A percentile compares a stretch with the other conserved stretches of the same genome.
phyloP scores from a whole-genome alignment of 2,797 vertebrate species.

The Glyptemys insculpta region DNA sequence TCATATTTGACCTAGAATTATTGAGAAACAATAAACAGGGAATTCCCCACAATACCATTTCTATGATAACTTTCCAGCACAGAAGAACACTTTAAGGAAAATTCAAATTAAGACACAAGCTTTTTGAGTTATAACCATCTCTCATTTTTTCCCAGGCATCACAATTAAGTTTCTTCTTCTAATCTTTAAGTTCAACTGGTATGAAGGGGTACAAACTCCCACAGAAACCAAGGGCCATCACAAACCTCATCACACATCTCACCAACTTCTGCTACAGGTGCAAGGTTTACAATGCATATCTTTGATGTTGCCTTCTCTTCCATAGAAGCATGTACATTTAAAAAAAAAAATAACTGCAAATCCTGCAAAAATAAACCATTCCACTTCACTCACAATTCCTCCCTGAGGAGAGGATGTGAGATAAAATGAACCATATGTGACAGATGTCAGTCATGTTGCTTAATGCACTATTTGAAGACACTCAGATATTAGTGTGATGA shows the following conservation, averaged over 20 bases:
- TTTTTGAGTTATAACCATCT: background rate
- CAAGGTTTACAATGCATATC: background rate
- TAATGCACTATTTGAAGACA: background rate
- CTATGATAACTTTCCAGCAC: background rate
- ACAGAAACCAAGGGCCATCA: background rate
- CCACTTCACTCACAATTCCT: background rate
- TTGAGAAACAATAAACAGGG: too few relatives aligned
- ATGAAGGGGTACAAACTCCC: background rate
- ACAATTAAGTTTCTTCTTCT: background rate
- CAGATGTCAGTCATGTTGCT: background rate
- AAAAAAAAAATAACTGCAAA: background rate
- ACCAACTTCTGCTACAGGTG: background rate
- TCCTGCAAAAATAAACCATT: background rate
- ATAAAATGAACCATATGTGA: background rate
- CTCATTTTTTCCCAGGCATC: background rate
- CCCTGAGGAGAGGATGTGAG: background rate
- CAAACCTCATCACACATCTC: background rate
- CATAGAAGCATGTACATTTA: too few relatives aligned
- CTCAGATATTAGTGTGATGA: background rate
- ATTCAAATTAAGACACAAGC: background rate
- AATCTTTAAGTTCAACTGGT: background rate
- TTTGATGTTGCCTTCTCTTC: background rate
- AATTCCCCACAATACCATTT: background rate
- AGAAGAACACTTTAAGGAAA: background rate
- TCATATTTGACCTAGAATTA: too few relatives aligned